Evolutionary conservation across 2,888 invertebrate species (phyloP).

Genomic region (Thereva nobilitata): DNA sequence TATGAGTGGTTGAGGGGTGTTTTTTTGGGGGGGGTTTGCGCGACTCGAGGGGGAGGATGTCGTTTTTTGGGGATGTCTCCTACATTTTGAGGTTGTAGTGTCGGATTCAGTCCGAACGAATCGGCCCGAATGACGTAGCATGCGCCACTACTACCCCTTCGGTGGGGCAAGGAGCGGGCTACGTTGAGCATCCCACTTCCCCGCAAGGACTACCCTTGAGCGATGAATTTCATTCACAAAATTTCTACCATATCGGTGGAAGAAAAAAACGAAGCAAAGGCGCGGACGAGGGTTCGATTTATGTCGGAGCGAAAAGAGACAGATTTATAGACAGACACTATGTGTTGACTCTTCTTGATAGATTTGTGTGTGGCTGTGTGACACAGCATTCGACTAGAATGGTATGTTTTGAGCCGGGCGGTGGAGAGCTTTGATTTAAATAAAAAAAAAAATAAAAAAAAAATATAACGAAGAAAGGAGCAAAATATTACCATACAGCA

Average conservation of each 20-base stretch:
- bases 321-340: too few relatives aligned
- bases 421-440: too few relatives aligned
- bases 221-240: slow-evolving; percentile 41
- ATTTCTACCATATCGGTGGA: slow-evolving; percentile 23
- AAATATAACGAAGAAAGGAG: too few relatives aligned
- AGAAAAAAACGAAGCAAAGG: not conserved
- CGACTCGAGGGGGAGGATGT: slow-evolving; percentile 1
- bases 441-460: too few relatives aligned
- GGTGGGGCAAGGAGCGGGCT: not conserved
- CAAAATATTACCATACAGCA: too few relatives aligned
- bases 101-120: not conserved
- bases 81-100: slow-evolving; percentile 6
- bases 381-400: too few relatives aligned
- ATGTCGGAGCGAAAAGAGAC: too few relatives aligned
- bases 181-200: not conserved
- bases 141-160: slow-evolving; percentile 36
- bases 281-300: too few relatives aligned
- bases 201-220: not conserved
- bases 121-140: slow-evolving; percentile 37
- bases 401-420: too few relatives aligned
- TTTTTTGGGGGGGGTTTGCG: not conserved
- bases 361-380: too few relatives aligned
- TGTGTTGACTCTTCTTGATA: too few relatives aligned
- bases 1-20: not conserved
- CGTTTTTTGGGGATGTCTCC: not conserved